Base-by-base conservation (phyloP, 2,888 invertebrate species). In the Scaptomyza caliginosa region DNA sequence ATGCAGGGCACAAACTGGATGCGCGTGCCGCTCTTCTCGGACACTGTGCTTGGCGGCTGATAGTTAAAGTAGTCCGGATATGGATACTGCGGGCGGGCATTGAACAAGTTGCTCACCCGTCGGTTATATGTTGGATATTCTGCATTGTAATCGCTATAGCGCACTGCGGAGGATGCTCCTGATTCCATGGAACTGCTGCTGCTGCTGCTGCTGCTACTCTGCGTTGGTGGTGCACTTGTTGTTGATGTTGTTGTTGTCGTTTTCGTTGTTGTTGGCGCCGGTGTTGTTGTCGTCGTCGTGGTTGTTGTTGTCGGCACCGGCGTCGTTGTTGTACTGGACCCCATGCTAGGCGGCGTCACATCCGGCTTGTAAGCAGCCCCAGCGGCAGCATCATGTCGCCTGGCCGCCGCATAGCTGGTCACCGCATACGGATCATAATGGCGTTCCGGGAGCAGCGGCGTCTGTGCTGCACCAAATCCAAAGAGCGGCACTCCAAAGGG, bases 1-100 rank as follows among this genome's bases (percentile, higher is more conserved):
- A 90, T 90, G 70, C 90, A 91, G 34, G 91, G 90, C 39, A 91
- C 90, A 43, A 90, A 90, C 54, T 90, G 89, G 5, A 83, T 79
- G 42, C 83, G 83, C 7, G 46, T 21, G 1, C 75, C 78, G 39
- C 59, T 60, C 24, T 69, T 70, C 39, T 85, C 77, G 10, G 60
- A 3, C 30, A 71, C 2, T 23, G 43, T 32, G 11, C 17, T 54
- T 23, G 63, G 52, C 32, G 77, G 71, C 67, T 89, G 90, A 42
- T 84, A 78, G 23, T 76, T 58, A 1, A 89, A 85, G 52, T 90
- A 90, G 11, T 91, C 91, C 7, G 91, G 91, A 69, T 90, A 90
- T 4, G 91, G 91, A 69, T 90, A 91, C 36, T 82, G 76, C 0
- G 90, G 90, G 8, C 90, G 84, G 40, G 84, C 85, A 55, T 81